Percentiles rank a stretch among this genome's conserved stretches.
These are phyloP conservation scores for Oegoconia quadripuncta DNA, from an alignment of 2,888 invertebrate genomes.

Conservation along the genomic window DNA sequence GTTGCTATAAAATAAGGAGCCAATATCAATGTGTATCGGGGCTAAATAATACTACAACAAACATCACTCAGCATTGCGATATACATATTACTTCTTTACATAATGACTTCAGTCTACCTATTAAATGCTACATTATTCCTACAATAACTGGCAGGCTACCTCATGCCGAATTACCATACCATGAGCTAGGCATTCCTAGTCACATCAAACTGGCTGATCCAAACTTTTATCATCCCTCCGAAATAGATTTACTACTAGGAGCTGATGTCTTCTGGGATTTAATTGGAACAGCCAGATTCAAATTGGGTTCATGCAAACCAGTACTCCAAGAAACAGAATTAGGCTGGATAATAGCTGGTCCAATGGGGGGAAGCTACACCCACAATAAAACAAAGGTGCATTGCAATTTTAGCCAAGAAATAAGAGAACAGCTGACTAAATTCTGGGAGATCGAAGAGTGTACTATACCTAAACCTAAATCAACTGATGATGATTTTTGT, in stretches of 20 bases:
- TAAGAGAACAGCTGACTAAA: slow-evolving; percentile 8
- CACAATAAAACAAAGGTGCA: no score
- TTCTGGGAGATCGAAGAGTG: slow-evolving; percentile 24
- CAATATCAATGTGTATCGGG: slow-evolving; percentile 11
- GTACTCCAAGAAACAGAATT: no score
- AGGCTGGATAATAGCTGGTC: slow-evolving; percentile 18
- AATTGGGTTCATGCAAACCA: slow-evolving; percentile 16
- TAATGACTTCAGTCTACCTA: neutral
- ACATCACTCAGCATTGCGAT: neutral
- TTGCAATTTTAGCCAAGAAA: no score
- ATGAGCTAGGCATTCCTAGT: no score
- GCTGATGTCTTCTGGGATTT: slow-evolving; percentile 27
- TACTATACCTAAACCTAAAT: slow-evolving; percentile 16
- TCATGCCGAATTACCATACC: slow-evolving; percentile 3
- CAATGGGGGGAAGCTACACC: slow-evolving; percentile 5
- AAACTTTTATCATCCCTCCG: slow-evolving; percentile 12
- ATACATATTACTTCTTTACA: neutral
- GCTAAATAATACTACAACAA: slow-evolving; percentile 3
- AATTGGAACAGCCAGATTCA: slow-evolving; percentile 17
- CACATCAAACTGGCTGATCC: slow-evolving; percentile 17
- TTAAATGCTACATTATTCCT: slow-evolving; percentile 4
- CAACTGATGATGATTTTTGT: no score
- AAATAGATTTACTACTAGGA: slow-evolving; percentile 19
- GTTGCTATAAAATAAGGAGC: neutral
- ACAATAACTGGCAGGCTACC: slow-evolving; percentile 6